Conservation (phyloP, 2,113 vertebrate genomes). For the Morone chrysops region DNA sequence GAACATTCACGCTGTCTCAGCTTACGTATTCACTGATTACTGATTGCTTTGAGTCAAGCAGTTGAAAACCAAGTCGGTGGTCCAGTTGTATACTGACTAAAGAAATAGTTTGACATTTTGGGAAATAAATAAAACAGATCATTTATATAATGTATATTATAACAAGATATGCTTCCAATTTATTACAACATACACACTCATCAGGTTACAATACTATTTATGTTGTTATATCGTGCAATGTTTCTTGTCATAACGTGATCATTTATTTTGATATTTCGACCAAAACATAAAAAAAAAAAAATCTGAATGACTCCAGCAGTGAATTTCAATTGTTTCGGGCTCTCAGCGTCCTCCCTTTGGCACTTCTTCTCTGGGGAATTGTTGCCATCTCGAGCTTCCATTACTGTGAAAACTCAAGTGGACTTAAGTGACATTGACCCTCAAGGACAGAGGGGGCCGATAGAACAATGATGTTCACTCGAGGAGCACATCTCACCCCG, state of each 20-base stretch:
- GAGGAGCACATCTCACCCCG: conserved; percentile 11
- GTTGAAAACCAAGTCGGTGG: neutral
- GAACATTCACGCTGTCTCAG: conserved; percentile 4
- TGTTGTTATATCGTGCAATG: too few species aligned
- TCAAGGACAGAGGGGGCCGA: neutral
- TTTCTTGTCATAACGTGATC: too few species aligned
- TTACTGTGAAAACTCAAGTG: conserved; percentile 26
- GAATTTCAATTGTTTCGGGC: neutral
- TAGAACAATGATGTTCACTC: neutral
- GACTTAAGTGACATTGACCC: conserved; percentile 14
- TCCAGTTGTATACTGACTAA: neutral
- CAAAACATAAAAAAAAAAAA: neutral
- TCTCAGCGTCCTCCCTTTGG: neutral
- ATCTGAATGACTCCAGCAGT: neutral
- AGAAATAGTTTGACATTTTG: too few species aligned
- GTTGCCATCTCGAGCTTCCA: neutral
- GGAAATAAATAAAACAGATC: too few species aligned
- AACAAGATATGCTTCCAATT: too few species aligned
- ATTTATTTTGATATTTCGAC: too few species aligned
- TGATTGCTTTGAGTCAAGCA: neutral
- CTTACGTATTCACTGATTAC: neutral
- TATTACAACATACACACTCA: too few species aligned
- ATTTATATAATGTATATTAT: too few species aligned
- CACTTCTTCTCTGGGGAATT: conserved; percentile 3
- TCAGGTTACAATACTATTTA: too few species aligned